Evolutionary conservation across 2,113 vertebrate genomes (phyloP), one percentile per base, ranked within the genome.

Genomic region (Callaeas wilsoni): DNA sequence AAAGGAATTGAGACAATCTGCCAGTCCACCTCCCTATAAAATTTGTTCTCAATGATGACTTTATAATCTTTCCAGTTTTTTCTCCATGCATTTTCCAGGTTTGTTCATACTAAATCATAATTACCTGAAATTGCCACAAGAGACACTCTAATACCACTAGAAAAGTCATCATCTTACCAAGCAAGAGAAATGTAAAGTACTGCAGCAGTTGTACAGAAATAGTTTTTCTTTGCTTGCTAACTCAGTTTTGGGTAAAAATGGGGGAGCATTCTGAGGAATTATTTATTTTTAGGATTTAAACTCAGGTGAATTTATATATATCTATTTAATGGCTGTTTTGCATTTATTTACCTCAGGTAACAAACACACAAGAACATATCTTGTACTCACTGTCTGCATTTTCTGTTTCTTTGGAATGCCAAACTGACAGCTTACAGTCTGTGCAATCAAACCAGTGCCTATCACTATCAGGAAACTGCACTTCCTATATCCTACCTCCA

Each of bases 91-190:
- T 89, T 95, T 92, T 79, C 57, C n/a, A 79, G 10, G 18, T 95
- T 89, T 84, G 27, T 69, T 89, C 56, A 68, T 63, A 80, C 46
- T 94, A 85, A 75, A 82, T 87, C 73, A 95, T 91, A 89, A 93
- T 95, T 96, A 94, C 95, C 78, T 89, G 67, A 60, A 95, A 94
- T 68, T 87, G 49, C 94, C 96, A 97, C 93, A 95, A 94, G 95
- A 95, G 95, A 97, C 96, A 96, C 94, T 96, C 89, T 96, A 93
- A 91, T 91, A 95, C 91, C 84, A 87, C 84, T 79, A 68, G 89
- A 97, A 96, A 91, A 91, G 89, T 73, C 53, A 68, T 84, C 56
- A 33, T 65, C 81, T 87, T 91, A 55, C 27, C 26, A 50, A 90
- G 57, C 23, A 67, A 92, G 33, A 69, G 68, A 81, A 75, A 85